phyloP scores from a whole-genome alignment of 2,797 vertebrate species.

The Spondyliosoma cantharus region DNA sequence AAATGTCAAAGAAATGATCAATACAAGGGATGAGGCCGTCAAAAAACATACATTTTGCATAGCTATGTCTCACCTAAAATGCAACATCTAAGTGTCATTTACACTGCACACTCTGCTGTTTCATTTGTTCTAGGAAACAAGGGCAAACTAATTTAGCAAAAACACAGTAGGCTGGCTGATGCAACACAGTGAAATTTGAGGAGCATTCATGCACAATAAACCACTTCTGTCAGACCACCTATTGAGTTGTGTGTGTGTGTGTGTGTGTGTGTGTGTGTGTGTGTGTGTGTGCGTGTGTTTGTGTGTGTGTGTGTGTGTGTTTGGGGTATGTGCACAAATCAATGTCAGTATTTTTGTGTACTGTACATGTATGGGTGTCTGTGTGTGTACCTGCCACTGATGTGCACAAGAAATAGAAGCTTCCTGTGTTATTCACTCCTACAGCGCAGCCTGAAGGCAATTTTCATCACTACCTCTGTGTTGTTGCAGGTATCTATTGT shows the following conservation, averaged over 20 bases:
- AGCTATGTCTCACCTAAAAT: constrained; percentile 40
- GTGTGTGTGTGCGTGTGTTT: constrained; percentile 31
- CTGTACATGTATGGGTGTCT: constrained; percentile 55
- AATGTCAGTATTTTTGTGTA: constrained; percentile 68
- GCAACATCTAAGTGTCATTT: constrained; percentile 54
- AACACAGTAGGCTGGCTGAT: constrained; percentile 81
- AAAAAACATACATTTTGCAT: constrained; percentile 15
- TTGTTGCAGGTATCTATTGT: constrained; percentile 57
- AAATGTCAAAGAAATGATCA: constrained; percentile 3
- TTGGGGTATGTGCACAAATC: constrained; percentile 55
- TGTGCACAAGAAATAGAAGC: constrained; percentile 67
- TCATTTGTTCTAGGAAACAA: constrained; percentile 76
- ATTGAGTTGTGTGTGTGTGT: constrained; percentile 62
- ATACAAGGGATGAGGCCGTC: background rate
- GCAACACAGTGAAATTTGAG: constrained; percentile 83
- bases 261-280: constrained; percentile 16
- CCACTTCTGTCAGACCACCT: constrained; percentile 80
- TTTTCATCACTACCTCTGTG: constrained; percentile 72
- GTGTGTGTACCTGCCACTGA: constrained; percentile 68
- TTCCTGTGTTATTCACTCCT: constrained; percentile 73
- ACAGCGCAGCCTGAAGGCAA: constrained; percentile 76
- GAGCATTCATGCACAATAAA: constrained; percentile 81
- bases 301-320: constrained; percentile 41
- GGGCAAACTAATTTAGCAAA: constrained; percentile 79
- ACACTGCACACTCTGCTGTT: constrained; percentile 56